These are phyloP conservation scores for Gobius niger DNA, from an alignment of 2,113 vertebrate species.

Conservation along the genomic window DNA sequence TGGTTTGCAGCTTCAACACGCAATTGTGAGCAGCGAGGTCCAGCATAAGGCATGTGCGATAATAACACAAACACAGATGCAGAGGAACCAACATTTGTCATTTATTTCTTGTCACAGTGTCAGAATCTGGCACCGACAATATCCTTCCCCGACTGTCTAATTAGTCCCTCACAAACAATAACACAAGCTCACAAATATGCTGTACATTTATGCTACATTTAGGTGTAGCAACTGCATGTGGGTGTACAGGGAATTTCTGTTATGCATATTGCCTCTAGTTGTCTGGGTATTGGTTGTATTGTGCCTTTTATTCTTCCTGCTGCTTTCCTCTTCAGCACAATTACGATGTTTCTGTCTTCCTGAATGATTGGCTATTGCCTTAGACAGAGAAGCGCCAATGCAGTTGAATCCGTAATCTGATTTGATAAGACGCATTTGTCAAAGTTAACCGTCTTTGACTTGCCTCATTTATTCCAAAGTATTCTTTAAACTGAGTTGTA, in stretches of 20 bases:
- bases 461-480: background rate
- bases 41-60: background rate
- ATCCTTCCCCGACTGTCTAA: slow-evolving; percentile 21
- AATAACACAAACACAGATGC: background rate
- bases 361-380: background rate
- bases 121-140: slow-evolving; percentile 8
- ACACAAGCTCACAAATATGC: slow-evolving; percentile 1
- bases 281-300: background rate
- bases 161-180: slow-evolving; percentile 5
- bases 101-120: slow-evolving; percentile 12
- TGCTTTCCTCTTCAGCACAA: background rate
- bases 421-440: slow-evolving; percentile 1
- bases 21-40: background rate
- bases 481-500: background rate
- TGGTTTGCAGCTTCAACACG: too few relatives aligned
- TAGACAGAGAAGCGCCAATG: background rate
- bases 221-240: background rate
- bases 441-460: background rate
- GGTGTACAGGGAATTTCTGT: too few relatives aligned
- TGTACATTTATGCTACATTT: background rate
- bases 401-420: background rate
- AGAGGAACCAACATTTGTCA: background rate
- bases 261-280: background rate
- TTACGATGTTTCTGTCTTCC: background rate
- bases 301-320: background rate